phyloP scores from a whole-genome alignment of 1,140 invertebrate species.

The Hetaerina americana region DNA sequence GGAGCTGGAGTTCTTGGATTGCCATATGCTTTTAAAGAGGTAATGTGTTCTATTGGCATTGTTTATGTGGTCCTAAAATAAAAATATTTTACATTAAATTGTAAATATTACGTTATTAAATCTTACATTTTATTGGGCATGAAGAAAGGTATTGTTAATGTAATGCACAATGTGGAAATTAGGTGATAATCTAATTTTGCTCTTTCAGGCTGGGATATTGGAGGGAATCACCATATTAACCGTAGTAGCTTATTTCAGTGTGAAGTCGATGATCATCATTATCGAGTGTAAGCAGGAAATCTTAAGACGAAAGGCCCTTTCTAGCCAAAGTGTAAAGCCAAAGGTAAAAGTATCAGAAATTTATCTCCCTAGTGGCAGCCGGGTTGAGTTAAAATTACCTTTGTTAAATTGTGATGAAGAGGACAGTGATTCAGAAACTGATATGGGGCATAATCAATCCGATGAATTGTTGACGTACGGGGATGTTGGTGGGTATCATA shows the following conservation, averaged over 20 bases:
- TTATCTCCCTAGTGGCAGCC: background rate
- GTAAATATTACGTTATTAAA: background rate
- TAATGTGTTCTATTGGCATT: no score
- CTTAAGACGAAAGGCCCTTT: conserved; percentile 13
- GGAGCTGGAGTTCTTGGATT: conserved; percentile 32
- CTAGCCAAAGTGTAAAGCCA: conserved; percentile 13
- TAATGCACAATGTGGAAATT: background rate
- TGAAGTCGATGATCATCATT: conserved; percentile 31
- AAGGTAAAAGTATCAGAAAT: conserved; percentile 13
- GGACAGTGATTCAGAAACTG: background rate
- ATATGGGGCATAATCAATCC: no score
- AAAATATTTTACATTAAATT: no score
- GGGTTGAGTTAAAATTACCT: conserved; percentile 15
- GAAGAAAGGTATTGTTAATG: background rate
- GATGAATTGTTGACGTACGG: conserved; percentile 27
- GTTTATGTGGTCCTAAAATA: no score
- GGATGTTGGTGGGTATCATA: conserved; percentile 25
- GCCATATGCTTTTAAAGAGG: conserved; percentile 35
- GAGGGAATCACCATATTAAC: conserved; percentile 32
- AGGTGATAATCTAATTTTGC: background rate
- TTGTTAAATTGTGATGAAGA: conserved; percentile 11
- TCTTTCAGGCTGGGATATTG: conserved; percentile 31
- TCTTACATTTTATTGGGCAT: background rate
- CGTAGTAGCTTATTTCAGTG: conserved; percentile 25
- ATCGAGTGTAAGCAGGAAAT: conserved; percentile 32